These are phyloP conservation scores for Philypnodon macrostomus DNA, from an alignment of 2,797 vertebrate species.

Conservation along the genomic window DNA sequence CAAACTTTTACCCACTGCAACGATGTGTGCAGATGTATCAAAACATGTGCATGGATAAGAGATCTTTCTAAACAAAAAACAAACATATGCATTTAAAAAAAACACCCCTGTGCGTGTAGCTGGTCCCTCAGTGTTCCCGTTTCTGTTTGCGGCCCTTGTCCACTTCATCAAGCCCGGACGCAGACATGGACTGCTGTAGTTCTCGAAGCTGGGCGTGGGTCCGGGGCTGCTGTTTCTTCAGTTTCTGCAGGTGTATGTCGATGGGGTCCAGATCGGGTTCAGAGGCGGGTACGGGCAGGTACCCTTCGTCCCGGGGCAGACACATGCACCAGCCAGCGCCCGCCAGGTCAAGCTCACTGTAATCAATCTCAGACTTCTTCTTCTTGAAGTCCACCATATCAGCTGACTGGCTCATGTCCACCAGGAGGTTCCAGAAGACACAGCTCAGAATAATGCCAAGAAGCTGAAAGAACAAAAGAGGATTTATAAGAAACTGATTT, in stretches of 20 bases:
- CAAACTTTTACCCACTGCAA: too few species aligned
- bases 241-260: slow-evolving; percentile 66
- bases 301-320: slow-evolving; percentile 84
- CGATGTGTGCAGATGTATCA: too few species aligned
- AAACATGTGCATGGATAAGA: too few species aligned
- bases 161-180: slow-evolving; percentile 71
- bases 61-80: neutral
- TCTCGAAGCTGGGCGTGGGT: slow-evolving; percentile 60
- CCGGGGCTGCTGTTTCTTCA: slow-evolving; percentile 64
- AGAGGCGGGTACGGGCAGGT: slow-evolving; percentile 75
- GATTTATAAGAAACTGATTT: too few species aligned
- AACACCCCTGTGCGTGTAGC: neutral
- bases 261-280: slow-evolving; percentile 73
- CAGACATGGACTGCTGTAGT: slow-evolving; percentile 59
- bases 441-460: slow-evolving; percentile 84
- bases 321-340: slow-evolving; percentile 90
- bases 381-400: slow-evolving; percentile 84
- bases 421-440: slow-evolving; percentile 85
- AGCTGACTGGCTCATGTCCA: slow-evolving; percentile 76
- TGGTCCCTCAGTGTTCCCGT: slow-evolving; percentile 58
- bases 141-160: slow-evolving; percentile 68
- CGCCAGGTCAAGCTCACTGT: slow-evolving; percentile 77
- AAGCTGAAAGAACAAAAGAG: slow-evolving; percentile 56
- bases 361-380: slow-evolving; percentile 64
- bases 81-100: neutral